Evolutionary conservation across 2,113 vertebrate species (phyloP).

Genomic region (Girardinichthys multiradiatus): DNA sequence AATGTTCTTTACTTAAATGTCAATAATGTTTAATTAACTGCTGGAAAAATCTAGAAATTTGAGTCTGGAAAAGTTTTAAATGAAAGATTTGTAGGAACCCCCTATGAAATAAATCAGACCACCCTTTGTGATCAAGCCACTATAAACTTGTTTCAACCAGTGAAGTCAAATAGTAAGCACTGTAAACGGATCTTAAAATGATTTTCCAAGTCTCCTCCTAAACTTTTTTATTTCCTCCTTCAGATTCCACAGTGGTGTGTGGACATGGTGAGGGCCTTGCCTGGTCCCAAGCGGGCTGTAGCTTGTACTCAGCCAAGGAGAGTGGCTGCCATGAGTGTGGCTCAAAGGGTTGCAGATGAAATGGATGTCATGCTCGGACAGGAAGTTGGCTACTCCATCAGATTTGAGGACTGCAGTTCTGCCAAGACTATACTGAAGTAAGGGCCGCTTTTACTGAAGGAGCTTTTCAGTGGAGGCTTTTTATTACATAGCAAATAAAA

Average conservation of each 20-base stretch:
- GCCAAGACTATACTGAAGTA: conserved; percentile 97
- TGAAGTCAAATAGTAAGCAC: too few relatives aligned
- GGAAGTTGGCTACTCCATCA: conserved; percentile 96
- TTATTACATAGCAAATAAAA: neutral
- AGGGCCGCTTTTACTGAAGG: neutral
- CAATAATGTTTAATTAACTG: neutral
- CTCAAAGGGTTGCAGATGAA: conserved; percentile 95
- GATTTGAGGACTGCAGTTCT: conserved; percentile 98
- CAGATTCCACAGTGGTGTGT: conserved; percentile 99
- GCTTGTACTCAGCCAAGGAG: conserved; percentile 95
- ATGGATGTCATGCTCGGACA: conserved; percentile 98
- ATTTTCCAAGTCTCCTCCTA: neutral
- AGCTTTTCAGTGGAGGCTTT: too few relatives aligned
- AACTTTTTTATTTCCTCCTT: neutral
- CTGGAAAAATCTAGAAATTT: neutral
- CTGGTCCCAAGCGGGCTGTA: conserved; percentile 91
- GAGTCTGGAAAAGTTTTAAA: too few relatives aligned
- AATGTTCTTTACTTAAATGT: too few relatives aligned
- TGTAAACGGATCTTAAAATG: too few relatives aligned
- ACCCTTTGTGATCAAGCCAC: too few relatives aligned
- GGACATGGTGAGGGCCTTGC: conserved; percentile 89
- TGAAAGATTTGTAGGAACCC: neutral
- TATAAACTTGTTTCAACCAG: too few relatives aligned
- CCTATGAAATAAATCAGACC: too few relatives aligned
- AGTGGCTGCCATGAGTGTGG: conserved; percentile 96